Evolutionary conservation across 2,888 invertebrate species (phyloP).

Genomic region (Ischnura elegans): DNA sequence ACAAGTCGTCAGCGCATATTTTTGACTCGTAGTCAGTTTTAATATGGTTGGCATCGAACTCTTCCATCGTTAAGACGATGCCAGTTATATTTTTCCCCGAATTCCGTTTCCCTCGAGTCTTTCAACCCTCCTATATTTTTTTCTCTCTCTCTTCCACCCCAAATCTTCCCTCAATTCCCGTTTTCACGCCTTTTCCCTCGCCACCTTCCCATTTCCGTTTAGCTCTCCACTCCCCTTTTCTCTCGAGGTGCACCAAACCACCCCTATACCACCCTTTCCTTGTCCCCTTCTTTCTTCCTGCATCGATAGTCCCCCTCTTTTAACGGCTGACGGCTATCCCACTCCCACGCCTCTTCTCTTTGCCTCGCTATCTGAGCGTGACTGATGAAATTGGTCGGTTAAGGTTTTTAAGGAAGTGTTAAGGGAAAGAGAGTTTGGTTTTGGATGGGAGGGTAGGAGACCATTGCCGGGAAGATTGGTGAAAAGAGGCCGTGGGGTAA

Average conservation of each 20-base stretch:
- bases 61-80: not conserved
- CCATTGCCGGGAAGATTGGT: not conserved
- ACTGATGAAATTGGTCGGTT: constrained; percentile 67
- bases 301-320: not conserved
- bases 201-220: not conserved
- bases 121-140: not conserved
- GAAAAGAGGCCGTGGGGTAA: not conserved
- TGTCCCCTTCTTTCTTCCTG: not conserved
- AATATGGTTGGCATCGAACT: not conserved
- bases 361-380: constrained; percentile 58
- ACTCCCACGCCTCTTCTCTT: not conserved
- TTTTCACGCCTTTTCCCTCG: constrained; percentile 7
- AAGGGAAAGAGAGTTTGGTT: not conserved
- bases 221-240: not conserved
- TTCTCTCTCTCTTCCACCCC: not conserved
- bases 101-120: not conserved
- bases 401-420: constrained; percentile 36
- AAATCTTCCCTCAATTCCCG: not conserved
- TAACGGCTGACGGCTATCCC: too few species aligned
- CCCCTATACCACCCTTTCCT: too few species aligned
- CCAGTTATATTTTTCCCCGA: too few species aligned
- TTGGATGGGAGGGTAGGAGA: not conserved
- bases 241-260: not conserved
- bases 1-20: too few species aligned
- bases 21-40: not conserved